Evolutionary conservation across 2,888 invertebrate genomes (phyloP), one percentile per base, ranked within the genome.

Genomic region (Flexamia atlantica): DNA sequence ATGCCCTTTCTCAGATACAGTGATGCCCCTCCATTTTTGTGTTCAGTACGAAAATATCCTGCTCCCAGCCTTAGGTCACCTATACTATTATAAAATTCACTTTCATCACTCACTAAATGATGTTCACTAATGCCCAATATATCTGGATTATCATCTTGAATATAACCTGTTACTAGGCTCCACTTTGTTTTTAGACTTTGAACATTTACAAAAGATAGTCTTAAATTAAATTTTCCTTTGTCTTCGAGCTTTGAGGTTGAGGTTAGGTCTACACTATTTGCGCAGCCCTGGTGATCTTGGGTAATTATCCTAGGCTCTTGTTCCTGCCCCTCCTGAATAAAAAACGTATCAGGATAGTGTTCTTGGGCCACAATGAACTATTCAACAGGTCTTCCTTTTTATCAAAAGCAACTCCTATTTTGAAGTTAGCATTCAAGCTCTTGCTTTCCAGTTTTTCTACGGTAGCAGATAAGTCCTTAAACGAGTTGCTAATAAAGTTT

Each of bases 321-420:
- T n/a, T 80, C 23, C 14, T 46, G 50, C 12, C 53, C 23, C 74
- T 74, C 32, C 14, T 25, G 74, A 74, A 74, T 12, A 74, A 74
- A 74, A 74, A 74, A 74, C 74, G 74, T 42, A 30, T 74, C 36
- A 74, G 30, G 30, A 74, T 10, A 12, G 42, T 23, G 74, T 74
- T 74, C n/a, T 74, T 74, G 25, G 74, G 74, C 74, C 74, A 74
- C 20, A 74, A 14, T 40, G 74, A 74, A 12, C 74, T 74, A 12
- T 32, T 32, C 32, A 74, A n/a, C 2, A 74, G n/a, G 3, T 74
- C 36, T 5, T 32, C 74, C 23, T 32, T 74, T 32, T 30, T 25
- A 30, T 74, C 32, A 74, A 30, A 74, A 23, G 25, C 14, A 25
- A 74, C 42, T 30, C 74, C 74, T 12, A 74, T n/a, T 74, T 74